phyloP scores from a whole-genome alignment of 2,888 invertebrate genomes.

The Chirona hameri region DNA sequence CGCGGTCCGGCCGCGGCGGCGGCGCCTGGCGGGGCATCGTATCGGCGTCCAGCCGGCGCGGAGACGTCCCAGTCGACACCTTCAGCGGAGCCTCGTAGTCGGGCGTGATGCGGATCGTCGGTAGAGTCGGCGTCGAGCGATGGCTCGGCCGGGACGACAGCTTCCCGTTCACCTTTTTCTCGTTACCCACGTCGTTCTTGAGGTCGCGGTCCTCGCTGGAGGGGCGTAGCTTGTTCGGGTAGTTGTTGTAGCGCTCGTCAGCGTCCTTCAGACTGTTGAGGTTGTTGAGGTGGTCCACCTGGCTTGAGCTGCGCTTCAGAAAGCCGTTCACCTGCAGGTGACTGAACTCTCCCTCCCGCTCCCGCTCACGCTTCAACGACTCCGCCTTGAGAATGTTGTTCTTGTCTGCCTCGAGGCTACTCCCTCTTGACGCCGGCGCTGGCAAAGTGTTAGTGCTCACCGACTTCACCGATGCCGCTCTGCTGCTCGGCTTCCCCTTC shows the following conservation, averaged over 20 bases:
- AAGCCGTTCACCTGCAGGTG: background rate
- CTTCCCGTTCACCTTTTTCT: background rate
- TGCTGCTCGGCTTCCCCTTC: background rate
- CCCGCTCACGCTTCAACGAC: background rate
- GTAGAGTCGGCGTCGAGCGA: background rate
- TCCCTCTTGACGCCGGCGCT: background rate
- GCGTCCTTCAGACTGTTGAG: background rate
- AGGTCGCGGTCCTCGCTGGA: background rate
- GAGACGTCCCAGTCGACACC: background rate
- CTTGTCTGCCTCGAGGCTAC: background rate
- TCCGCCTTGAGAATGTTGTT: constrained; percentile 11
- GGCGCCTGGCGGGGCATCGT: background rate
- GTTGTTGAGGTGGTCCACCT: constrained; percentile 13
- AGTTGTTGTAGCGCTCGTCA: background rate
- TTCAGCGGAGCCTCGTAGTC: background rate
- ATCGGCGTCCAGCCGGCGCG: background rate
- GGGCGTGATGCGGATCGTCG: background rate
- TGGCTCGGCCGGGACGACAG: background rate
- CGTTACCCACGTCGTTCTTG: background rate
- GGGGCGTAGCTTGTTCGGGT: background rate
- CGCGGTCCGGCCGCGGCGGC: background rate
- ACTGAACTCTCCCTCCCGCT: background rate
- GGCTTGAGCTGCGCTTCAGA: constrained; percentile 13
- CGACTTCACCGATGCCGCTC: background rate
- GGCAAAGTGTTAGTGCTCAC: constrained; percentile 6